Evolutionary conservation across 2,888 invertebrate species (phyloP).

Genomic region (Eupeodes latifasciatus): DNA sequence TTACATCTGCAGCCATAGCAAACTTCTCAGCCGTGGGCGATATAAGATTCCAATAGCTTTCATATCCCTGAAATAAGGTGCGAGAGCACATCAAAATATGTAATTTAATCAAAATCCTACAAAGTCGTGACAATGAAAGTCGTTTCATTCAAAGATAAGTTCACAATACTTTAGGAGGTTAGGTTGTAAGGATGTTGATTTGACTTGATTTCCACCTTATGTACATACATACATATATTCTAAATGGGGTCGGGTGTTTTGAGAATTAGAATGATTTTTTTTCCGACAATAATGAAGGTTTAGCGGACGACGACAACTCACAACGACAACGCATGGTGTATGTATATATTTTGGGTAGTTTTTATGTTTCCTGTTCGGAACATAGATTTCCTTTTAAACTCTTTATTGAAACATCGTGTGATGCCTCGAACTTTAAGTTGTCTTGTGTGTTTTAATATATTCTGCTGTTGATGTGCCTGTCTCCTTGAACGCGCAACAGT

Average conservation of each 20-base stretch:
- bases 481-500: conserved; percentile 5
- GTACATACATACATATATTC: neutral
- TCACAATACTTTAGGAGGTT: conserved; percentile 18
- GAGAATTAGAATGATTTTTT: neutral
- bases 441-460: neutral
- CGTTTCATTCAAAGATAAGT: conserved; percentile 51
- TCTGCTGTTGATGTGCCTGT: neutral
- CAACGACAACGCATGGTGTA: too few relatives aligned
- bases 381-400: conserved; percentile 29
- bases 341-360: neutral
- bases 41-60: conserved; percentile 18
- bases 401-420: neutral
- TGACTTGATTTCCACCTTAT: conserved; percentile 8
- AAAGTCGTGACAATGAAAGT: conserved; percentile 38
- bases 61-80: conserved; percentile 2
- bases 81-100: conserved; percentile 23
- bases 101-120: conserved; percentile 45
- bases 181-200: conserved; percentile 15
- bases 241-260: neutral
- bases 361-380: neutral
- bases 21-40: neutral
- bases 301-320: neutral
- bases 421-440: neutral
- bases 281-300: neutral
- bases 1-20: neutral